Conservation (phyloP, 2,113 vertebrate genomes). For the Catharus fuscescens region DNA sequence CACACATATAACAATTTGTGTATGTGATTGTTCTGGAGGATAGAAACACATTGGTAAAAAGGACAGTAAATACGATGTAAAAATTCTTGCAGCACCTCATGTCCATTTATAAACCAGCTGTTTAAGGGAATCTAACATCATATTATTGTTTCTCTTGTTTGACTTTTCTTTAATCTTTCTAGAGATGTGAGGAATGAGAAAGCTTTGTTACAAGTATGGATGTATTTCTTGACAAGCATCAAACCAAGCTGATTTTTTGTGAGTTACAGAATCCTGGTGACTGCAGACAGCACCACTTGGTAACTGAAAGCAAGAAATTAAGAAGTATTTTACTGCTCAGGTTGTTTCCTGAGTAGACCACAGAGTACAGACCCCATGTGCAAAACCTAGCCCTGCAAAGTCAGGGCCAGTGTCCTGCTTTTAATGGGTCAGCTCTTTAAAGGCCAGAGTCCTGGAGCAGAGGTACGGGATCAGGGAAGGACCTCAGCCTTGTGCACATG, state of each 20-base stretch:
- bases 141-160: not conserved
- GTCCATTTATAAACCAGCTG: not conserved
- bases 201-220: not conserved
- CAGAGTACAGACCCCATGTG: not conserved
- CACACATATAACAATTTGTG: not conserved
- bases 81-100: not conserved
- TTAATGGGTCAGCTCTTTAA: not conserved
- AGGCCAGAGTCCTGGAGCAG: not conserved
- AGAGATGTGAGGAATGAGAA: not conserved
- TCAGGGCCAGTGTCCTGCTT: not conserved
- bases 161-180: not conserved
- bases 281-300: not conserved
- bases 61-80: not conserved
- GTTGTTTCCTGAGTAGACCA: not conserved
- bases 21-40: not conserved
- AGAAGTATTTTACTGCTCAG: not conserved
- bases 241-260: not conserved
- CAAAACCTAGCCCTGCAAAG: not conserved
- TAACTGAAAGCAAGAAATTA: not conserved
- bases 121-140: not conserved
- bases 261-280: not conserved
- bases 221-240: not conserved
- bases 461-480: not conserved
- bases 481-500: rapidly evolving
- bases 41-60: not conserved